phyloP scores from a whole-genome alignment of 2,797 vertebrate genomes.

The Syndactyla subalaris region DNA sequence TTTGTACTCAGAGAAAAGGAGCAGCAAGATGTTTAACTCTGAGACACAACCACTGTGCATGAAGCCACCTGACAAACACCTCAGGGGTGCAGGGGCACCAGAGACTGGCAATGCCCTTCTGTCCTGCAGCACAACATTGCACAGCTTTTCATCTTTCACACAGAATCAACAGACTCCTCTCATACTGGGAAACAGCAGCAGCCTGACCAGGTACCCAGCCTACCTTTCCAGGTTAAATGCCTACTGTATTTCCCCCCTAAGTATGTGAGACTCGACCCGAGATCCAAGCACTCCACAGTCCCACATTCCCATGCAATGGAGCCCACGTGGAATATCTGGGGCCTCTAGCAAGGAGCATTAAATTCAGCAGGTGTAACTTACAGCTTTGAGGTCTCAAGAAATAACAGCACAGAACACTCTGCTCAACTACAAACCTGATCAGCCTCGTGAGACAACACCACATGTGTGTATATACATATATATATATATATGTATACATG shows the following conservation, averaged over 20 bases:
- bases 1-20: neutral
- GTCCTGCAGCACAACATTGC: neutral
- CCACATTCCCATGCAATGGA: neutral
- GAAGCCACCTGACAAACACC: neutral
- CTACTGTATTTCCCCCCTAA: neutral
- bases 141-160: neutral
- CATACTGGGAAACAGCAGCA: neutral
- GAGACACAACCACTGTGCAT: neutral
- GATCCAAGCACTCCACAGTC: neutral
- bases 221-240: neutral
- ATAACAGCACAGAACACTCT: neutral
- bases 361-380: neutral
- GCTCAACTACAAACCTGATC: neutral
- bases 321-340: neutral
- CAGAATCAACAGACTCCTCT: neutral
- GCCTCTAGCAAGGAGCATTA: neutral
- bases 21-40: neutral
- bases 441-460: neutral
- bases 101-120: neutral
- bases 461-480: accelerated
- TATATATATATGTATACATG: accelerated
- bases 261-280: neutral
- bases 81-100: neutral
- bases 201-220: neutral
- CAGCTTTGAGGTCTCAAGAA: neutral